Base-by-base conservation (phyloP, 2,113 vertebrate genomes). In the Anseranas semipalmata region DNA sequence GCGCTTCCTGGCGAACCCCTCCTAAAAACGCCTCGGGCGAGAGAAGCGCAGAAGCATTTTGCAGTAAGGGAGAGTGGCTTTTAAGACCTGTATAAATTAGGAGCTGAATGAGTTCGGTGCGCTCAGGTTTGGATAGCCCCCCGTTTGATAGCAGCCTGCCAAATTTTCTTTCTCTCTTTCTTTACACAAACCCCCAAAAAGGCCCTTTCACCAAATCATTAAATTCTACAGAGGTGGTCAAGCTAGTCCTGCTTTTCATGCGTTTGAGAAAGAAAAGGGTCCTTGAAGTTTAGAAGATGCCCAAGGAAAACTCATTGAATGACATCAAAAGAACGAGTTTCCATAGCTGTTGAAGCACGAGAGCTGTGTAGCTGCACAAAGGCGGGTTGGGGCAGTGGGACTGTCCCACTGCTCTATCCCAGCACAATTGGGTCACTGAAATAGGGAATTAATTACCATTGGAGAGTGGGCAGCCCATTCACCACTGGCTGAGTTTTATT, bases 371-470 rank as follows among this genome's bases (percentile, higher is more conserved):
- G 97, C 97, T 53, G 96, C 98, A 98, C 98, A 98, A 98, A 98
- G 97, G 97, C 96, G 95, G 97, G 97, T 95, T 96, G 96, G 98
- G 98, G 98, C 98, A 97, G 95, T 95, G 84, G 98, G 98, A 97
- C 98, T 97, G 98, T 97, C 98, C 98, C 98, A 97, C 96, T 89
- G 96, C 98, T 98, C 98, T 98, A 98, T 98, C 98, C 97, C 96
- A 86, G 97, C 98, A 98, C 98, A 98, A 98, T 98, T 97, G 98
- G 98, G 98, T 98, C 98, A 98, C 98, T 98, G 98, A 98, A 98
- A 98, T 98, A 98, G 98, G 98, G 98, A 98, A 98, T 98, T 98
- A 98, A 98, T 98, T 98, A 98, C 98, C 98, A 98, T 98, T 98
- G 98, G 98, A 98, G 98, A 98, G 98, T 98, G 98, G 98, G 98